Evolutionary conservation across 2,797 vertebrate genomes (phyloP).

Genomic region (Tympanoctomys barrerae): DNA sequence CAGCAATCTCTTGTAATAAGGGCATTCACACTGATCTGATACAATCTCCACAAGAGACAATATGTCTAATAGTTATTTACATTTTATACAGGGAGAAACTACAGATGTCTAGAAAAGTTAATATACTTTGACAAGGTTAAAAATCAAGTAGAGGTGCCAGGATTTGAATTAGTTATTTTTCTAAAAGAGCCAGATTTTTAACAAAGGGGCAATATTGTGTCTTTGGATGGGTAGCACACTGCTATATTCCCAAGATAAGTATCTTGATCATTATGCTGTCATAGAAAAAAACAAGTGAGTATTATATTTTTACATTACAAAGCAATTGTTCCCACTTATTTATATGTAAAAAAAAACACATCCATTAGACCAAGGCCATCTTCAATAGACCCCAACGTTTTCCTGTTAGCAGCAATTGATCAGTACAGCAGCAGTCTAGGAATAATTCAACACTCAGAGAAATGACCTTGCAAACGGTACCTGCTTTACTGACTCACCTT

Average conservation of each 20-base stretch:
- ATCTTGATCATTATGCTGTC: constrained; percentile 9
- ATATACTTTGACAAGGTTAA: constrained; percentile 60
- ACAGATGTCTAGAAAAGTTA: constrained; percentile 38
- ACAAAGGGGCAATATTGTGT: neutral
- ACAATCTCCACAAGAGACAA: constrained; percentile 14
- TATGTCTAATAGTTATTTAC: neutral
- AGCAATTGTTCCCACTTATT: constrained; percentile 16
- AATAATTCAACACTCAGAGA: neutral
- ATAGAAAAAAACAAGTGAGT: neutral
- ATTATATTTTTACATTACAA: constrained; percentile 5
- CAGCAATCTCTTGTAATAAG: neutral
- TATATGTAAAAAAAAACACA: constrained; percentile 11
- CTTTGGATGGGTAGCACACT: constrained; percentile 8
- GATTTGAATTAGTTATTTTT: constrained; percentile 40
- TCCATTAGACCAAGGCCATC: neutral
- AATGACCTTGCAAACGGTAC: constrained; percentile 1
- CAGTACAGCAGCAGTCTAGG: neutral
- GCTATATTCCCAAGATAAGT: neutral
- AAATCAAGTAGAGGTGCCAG: constrained; percentile 50
- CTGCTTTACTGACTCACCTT: constrained; percentile 50
- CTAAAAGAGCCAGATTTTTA: constrained; percentile 41
- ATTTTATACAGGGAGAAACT: neutral
- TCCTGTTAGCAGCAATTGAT: neutral
- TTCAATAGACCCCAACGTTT: neutral
- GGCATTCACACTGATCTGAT: neutral